Evolutionary conservation across 2,888 invertebrate genomes (phyloP).

Genomic region (Spilarctia lutea): DNA sequence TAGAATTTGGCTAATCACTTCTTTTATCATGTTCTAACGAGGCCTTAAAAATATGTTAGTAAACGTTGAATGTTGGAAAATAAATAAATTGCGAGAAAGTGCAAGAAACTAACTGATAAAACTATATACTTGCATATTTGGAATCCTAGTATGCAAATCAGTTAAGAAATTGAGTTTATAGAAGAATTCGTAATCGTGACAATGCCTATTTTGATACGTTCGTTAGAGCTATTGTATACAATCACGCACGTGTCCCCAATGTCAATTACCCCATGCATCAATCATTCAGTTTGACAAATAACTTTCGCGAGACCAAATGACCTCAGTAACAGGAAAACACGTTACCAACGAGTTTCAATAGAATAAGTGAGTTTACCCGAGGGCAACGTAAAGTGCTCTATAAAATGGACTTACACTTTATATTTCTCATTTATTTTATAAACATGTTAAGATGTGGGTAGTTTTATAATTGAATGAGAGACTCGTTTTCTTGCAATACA

Average conservation of each 20-base stretch:
- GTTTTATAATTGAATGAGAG: constrained; percentile 7
- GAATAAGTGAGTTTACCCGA: constrained; percentile 10
- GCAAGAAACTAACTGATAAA: not conserved
- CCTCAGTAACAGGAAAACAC: constrained; percentile 29
- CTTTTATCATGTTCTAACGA: too few species aligned
- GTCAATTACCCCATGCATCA: constrained; percentile 29
- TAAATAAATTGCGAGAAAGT: not conserved
- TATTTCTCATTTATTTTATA: constrained; percentile 5
- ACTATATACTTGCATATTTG: not conserved
- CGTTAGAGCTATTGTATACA: constrained; percentile 5
- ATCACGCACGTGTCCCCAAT: constrained; percentile 18
- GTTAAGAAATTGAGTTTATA: not conserved
- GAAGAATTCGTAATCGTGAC: not conserved
- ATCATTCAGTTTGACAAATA: constrained; percentile 41
- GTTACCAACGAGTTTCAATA: constrained; percentile 25
- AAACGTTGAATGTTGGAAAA: too few species aligned
- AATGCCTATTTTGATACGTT: not conserved
- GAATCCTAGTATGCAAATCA: not conserved
- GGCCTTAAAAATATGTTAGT: too few species aligned
- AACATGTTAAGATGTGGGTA: not conserved
- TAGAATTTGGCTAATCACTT: too few species aligned
- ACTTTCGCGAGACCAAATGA: constrained; percentile 29
- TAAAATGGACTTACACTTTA: not conserved
- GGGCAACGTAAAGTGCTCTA: constrained; percentile 2
- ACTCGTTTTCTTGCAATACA: not conserved